These are phyloP conservation scores for Hemibagrus wyckioides DNA, from an alignment of 2,113 vertebrate species.

Conservation along the genomic window DNA sequence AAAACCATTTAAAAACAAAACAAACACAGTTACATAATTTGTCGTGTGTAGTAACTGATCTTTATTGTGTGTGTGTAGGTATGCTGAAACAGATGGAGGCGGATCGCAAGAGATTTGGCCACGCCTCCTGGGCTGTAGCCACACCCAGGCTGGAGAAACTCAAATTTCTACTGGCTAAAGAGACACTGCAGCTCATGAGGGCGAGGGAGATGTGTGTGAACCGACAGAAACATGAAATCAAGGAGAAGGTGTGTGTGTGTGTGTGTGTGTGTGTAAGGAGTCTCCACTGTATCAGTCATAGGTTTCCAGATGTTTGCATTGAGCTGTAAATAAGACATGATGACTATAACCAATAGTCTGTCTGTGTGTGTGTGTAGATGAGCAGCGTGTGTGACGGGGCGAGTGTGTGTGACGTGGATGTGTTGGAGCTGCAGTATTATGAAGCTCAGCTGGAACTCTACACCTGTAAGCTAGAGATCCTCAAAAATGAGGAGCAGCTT, in stretches of 20 bases:
- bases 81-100: constrained; percentile 92
- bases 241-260: constrained; percentile 71
- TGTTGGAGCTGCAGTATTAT: constrained; percentile 90
- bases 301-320: neutral
- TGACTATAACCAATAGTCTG: neutral
- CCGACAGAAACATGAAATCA: constrained; percentile 79
- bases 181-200: constrained; percentile 90
- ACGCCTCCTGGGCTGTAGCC: constrained; percentile 85
- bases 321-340: constrained; percentile 5
- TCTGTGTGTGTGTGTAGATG: constrained; percentile 70
- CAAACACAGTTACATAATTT: neutral
- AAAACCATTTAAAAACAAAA: too few species aligned
- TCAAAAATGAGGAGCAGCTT: constrained; percentile 91
- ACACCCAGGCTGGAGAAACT: constrained; percentile 86
- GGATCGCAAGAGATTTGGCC: constrained; percentile 84
- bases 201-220: constrained; percentile 87
- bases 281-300: neutral
- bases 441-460: constrained; percentile 89
- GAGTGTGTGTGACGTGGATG: constrained; percentile 70
- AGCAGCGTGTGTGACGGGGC: constrained; percentile 70
- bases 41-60: neutral
- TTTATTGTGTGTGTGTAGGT: constrained; percentile 67
- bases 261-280: constrained; percentile 35
- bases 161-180: constrained; percentile 84
- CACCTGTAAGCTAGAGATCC: constrained; percentile 87